Conservation (phyloP, 2,797 vertebrate species). For the Knipowitschia caucasica region DNA sequence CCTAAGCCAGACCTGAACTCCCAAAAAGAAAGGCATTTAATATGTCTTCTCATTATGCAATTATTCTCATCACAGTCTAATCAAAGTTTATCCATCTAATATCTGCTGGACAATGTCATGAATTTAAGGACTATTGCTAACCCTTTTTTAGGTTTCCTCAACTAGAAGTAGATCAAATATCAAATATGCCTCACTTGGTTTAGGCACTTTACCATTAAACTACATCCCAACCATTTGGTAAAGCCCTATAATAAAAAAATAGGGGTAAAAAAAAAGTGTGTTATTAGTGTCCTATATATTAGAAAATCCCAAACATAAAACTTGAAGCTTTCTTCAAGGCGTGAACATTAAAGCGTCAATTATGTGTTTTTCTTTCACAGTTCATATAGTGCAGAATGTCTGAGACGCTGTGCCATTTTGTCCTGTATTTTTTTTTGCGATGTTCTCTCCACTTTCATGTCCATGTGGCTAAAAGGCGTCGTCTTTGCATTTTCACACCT, state of each 20-base stretch:
- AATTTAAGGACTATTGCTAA: too few species aligned
- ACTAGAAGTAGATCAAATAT: too few species aligned
- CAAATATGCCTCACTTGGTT: too few species aligned
- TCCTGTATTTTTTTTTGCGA: conserved; percentile 5
- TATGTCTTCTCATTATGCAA: conserved; percentile 24
- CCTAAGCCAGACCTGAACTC: too few species aligned
- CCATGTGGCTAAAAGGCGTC: conserved; percentile 8
- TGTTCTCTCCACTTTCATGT: conserved; percentile 3
- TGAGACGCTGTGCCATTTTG: not conserved
- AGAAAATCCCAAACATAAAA: too few species aligned
- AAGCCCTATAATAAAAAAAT: too few species aligned
- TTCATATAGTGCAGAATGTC: not conserved
- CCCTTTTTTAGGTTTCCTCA: too few species aligned
- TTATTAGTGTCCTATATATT: too few species aligned
- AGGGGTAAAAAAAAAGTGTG: too few species aligned
- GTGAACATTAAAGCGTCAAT: not conserved
- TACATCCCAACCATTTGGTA: too few species aligned
- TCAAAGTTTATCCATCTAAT: not conserved
- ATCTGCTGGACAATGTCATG: not conserved
- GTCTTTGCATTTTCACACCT: conserved; percentile 2
- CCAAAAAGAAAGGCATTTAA: conserved; percentile 32
- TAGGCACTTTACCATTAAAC: too few species aligned
- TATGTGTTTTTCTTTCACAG: not conserved
- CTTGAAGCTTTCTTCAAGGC: too few species aligned
- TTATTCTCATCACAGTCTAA: conserved; percentile 17